Percentiles rank a stretch among this genome's conserved stretches.
Evolutionary conservation across 1,140 invertebrate species (phyloP).

Genomic region (Ridgeia piscesae): DNA sequence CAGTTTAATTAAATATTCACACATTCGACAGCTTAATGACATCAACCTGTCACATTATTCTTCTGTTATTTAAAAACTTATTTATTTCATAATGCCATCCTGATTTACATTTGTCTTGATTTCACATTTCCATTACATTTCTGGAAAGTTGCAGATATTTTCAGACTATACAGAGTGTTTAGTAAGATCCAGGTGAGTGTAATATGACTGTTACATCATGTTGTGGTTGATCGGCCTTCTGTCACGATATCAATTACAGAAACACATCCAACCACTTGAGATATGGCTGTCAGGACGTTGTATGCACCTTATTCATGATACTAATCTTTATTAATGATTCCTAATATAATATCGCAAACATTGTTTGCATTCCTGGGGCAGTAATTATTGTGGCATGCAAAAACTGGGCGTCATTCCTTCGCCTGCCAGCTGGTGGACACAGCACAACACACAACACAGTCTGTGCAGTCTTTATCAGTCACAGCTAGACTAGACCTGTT

Average conservation of each 20-base stretch:
- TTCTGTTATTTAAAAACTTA: background rate
- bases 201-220: background rate
- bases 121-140: background rate
- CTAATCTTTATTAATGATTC: background rate
- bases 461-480: background rate
- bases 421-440: background rate
- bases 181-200: background rate
- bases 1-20: background rate
- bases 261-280: background rate
- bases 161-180: background rate
- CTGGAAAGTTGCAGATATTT: background rate
- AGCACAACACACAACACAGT: background rate
- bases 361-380: background rate
- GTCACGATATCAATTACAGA: background rate
- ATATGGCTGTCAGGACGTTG: background rate
- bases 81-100: background rate
- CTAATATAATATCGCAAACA: background rate
- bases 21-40: background rate
- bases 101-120: background rate
- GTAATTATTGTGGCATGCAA: constrained; percentile 1
- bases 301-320: background rate
- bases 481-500: background rate
- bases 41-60: background rate
- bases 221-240: background rate
- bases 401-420: background rate